Evolutionary conservation across 1,140 invertebrate species (phyloP).

Genomic region (Batillaria attramentaria): DNA sequence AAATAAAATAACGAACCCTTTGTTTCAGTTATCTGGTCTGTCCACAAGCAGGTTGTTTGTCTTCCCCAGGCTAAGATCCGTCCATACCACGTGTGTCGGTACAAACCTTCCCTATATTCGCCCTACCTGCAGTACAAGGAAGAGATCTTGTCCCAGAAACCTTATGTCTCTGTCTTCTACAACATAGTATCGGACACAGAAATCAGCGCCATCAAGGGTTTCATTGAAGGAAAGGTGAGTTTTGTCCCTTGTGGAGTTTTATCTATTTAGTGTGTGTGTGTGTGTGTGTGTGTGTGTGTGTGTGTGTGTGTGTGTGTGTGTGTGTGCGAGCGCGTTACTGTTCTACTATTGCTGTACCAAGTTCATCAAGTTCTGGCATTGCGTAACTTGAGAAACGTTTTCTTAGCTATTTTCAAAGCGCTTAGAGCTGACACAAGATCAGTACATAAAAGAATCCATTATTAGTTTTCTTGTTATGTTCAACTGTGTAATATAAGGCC

Average conservation of each 20-base stretch:
- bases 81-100: slow-evolving; percentile 19
- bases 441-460: no score
- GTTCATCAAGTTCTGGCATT: no score
- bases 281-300: no score
- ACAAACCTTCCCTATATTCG: not conserved
- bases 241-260: not conserved
- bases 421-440: no score
- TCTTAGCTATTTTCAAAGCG: no score
- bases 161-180: slow-evolving; percentile 20
- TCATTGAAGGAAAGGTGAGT: slow-evolving; percentile 9
- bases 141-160: slow-evolving; percentile 24
- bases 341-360: no score
- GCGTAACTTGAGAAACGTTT: no score
- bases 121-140: slow-evolving; percentile 24
- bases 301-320: no score
- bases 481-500: no score
- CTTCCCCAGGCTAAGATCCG: slow-evolving; percentile 1
- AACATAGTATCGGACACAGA: slow-evolving; percentile 4
- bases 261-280: not conserved
- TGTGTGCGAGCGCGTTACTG: no score
- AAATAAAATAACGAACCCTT: not conserved
- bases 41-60: not conserved
- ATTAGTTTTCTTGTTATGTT: no score
- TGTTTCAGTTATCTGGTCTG: not conserved
- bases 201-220: not conserved